These are phyloP conservation scores for Synanthedon myopaeformis DNA, from an alignment of 2,888 invertebrate species.

Conservation along the genomic window DNA sequence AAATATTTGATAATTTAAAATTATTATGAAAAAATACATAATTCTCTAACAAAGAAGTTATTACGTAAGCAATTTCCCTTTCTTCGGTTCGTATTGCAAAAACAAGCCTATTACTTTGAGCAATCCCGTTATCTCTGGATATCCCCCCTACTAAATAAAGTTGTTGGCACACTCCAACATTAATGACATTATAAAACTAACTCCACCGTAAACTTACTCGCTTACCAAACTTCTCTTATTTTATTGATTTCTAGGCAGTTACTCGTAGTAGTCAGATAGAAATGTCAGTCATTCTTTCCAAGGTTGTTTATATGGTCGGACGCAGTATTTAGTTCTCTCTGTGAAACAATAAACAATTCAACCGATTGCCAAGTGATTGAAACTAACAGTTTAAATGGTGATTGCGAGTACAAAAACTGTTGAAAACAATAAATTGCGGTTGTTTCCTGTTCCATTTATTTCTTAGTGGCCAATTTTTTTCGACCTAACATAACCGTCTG, in stretches of 20 bases:
- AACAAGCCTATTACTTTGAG: conserved; percentile 46
- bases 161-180: conserved; percentile 33
- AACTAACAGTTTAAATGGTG: neutral
- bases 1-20: too few species aligned
- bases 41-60: conserved; percentile 4
- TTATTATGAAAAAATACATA: too few species aligned
- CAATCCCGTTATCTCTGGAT: conserved; percentile 25
- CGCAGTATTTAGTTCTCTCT: neutral
- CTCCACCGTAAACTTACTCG: neutral
- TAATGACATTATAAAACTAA: conserved; percentile 50
- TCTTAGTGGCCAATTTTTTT: too few species aligned
- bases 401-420: too few species aligned
- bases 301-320: neutral
- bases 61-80: conserved; percentile 8
- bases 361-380: neutral
- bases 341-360: neutral
- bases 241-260: neutral
- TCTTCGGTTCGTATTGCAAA: conserved; percentile 35
- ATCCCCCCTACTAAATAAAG: conserved; percentile 25
- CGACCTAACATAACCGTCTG: too few species aligned
- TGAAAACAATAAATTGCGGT: too few species aligned
- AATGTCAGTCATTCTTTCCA: neutral
- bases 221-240: neutral
- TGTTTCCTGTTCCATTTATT: too few species aligned
- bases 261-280: too few species aligned